Evolutionary conservation across 2,888 invertebrate genomes (phyloP), one percentile per base, ranked within the genome.

Genomic region (Diarsia mendica): DNA sequence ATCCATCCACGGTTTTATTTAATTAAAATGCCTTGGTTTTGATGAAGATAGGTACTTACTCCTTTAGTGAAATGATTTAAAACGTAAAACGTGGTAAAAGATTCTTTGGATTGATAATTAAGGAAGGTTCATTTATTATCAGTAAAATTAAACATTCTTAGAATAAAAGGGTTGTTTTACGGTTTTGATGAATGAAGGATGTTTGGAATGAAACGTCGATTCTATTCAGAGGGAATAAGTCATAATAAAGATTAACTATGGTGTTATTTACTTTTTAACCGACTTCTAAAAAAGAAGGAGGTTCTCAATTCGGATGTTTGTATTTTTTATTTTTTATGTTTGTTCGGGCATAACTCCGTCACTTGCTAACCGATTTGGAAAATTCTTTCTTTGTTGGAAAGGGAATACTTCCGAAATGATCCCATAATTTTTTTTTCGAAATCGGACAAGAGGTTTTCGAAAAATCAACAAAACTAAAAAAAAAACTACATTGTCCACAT

Each of bases 41-140:
- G 70, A 82, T 82, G 66, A 77, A 79, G 61, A 66, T 49, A 46
- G 33, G n/a, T 68, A 79, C 51, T 51, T 48, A 61, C 20, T 61
- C 13, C 49, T 63, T 55, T 63, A 55, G 63, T 75, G 48, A 67
- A 79, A 77, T 33, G 48, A 15, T 78, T 73, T 67, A 66, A 15
- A 44, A 20, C 46, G 61, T 82, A 51, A 79, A 79, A 55, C 60
- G 39, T 78, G 23, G 46, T 63, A 63, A 46, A 75, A 76, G 23
- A 75, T 67, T 33, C 23, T 63, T 55, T 67, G 46, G 33, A 67
- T 63, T 58, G 23, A 67, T 23, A 49, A 55, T 67, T 67, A 78
- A 55, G 55, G 28, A 18, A 51, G 61, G 46, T 67, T 67, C 11
- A 46, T 81, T 81, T 78, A 58, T 28, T 58, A 58, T 23, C 5